Evolutionary conservation across 1,140 invertebrate genomes (phyloP).

Genomic region (Ladona fulva): DNA sequence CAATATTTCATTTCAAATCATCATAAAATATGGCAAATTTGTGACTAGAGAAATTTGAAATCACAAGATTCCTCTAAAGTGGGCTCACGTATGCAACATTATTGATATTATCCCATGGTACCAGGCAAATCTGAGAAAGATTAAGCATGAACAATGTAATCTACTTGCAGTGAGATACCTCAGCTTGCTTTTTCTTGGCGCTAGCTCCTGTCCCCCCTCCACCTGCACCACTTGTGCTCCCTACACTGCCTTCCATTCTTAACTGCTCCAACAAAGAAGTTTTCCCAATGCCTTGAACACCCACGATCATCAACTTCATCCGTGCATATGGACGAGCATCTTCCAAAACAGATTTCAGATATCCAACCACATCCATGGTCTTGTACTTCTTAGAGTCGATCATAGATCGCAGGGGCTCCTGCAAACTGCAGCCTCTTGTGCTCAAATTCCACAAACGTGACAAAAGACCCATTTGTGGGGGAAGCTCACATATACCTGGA

Average conservation of each 20-base stretch:
- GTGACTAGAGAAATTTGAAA: no score
- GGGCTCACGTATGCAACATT: no score
- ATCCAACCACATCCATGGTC: constrained; percentile 93
- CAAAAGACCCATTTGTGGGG: constrained; percentile 88
- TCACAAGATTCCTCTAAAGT: no score
- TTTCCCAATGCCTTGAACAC: constrained; percentile 87
- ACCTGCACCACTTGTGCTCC: constrained; percentile 21
- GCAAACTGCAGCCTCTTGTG: constrained; percentile 77
- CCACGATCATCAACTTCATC: constrained; percentile 98
- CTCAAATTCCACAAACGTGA: constrained; percentile 93
- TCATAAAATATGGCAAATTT: no score
- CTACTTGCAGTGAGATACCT: constrained; percentile 43
- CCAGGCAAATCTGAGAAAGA: no score
- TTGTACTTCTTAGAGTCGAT: constrained; percentile 88
- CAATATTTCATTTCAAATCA: no score
- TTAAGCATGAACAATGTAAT: no score
- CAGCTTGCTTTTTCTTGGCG: constrained; percentile 57
- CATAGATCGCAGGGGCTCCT: constrained; percentile 85
- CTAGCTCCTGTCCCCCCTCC: not conserved
- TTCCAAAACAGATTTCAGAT: constrained; percentile 81
- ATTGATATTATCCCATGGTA: no score
- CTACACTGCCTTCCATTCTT: constrained; percentile 70
- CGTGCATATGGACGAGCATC: constrained; percentile 88
- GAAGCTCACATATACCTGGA: constrained; percentile 71
- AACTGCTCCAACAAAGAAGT: constrained; percentile 85